Conservation (phyloP, 2,888 invertebrate species). For the Sarcophaga carnaria region DNA sequence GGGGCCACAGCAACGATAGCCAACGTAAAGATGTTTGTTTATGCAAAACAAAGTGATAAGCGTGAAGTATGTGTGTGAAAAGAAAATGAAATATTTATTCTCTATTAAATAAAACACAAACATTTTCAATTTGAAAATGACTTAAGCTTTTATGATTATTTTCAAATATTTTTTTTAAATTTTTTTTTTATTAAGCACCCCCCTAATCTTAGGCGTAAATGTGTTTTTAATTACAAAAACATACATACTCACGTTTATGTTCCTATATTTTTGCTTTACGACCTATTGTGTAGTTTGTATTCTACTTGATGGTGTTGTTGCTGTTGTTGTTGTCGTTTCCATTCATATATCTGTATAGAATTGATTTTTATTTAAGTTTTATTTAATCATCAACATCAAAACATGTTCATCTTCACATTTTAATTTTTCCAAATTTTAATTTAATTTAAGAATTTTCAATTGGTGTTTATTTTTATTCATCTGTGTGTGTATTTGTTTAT, state of each 20-base stretch:
- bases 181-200: conserved; percentile 55
- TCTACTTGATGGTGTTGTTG: no score
- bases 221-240: conserved; percentile 47
- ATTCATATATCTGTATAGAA: no score
- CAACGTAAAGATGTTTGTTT: background rate
- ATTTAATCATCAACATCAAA: conserved; percentile 37
- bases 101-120: no score
- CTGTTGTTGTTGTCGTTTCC: no score
- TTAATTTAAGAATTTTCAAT: conserved; percentile 12
- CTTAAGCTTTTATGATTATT: conserved; percentile 47
- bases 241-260: background rate
- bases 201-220: conserved; percentile 34
- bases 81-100: conserved; percentile 3
- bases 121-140: conserved; percentile 33
- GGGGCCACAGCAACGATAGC: conserved; percentile 24
- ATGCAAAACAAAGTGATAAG: background rate
- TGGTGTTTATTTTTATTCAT: conserved; percentile 29
- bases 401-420: conserved; percentile 37
- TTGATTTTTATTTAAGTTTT: conserved; percentile 17
- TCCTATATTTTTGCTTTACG: background rate
- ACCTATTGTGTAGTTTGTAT: no score
- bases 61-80: background rate
- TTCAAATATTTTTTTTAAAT: background rate
- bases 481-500: conserved; percentile 13
- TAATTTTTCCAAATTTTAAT: background rate